Evolutionary conservation across 2,797 vertebrate genomes (phyloP).

Genomic region (Rousettus madagascariensis): DNA sequence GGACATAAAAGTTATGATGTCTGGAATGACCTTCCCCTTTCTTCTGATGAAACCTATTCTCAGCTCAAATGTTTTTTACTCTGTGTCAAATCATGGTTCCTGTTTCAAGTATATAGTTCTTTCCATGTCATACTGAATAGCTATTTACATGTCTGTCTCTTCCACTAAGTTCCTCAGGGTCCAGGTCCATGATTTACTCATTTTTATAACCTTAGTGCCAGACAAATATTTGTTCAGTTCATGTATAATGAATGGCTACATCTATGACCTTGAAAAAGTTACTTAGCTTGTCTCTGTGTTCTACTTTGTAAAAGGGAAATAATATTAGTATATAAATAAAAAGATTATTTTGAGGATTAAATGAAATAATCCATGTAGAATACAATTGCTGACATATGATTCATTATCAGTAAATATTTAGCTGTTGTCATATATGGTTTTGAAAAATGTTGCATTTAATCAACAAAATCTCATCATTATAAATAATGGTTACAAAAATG

Average conservation of each 20-base stretch:
- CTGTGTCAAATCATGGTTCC: constrained; percentile 17
- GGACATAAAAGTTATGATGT: neutral
- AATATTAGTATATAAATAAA: neutral
- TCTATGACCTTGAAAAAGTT: neutral
- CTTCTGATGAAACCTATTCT: constrained; percentile 23
- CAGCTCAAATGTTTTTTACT: neutral
- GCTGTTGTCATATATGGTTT: neutral
- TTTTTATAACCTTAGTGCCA: neutral
- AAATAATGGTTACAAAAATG: neutral
- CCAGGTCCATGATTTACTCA: neutral
- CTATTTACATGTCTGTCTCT: constrained; percentile 22
- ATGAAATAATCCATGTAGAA: neutral
- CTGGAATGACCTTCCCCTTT: neutral
- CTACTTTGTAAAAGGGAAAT: neutral
- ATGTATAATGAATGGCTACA: neutral
- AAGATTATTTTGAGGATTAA: neutral
- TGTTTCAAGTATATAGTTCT: neutral
- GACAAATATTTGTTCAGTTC: neutral
- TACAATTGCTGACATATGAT: neutral
- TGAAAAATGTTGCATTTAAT: neutral
- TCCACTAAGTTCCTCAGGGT: neutral
- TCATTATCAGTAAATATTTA: neutral
- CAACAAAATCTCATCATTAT: neutral
- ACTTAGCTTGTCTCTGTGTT: neutral
- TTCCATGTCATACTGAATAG: neutral